phyloP scores from a whole-genome alignment of 2,888 invertebrate species.

The Lordiphosa fenestrarum region DNA sequence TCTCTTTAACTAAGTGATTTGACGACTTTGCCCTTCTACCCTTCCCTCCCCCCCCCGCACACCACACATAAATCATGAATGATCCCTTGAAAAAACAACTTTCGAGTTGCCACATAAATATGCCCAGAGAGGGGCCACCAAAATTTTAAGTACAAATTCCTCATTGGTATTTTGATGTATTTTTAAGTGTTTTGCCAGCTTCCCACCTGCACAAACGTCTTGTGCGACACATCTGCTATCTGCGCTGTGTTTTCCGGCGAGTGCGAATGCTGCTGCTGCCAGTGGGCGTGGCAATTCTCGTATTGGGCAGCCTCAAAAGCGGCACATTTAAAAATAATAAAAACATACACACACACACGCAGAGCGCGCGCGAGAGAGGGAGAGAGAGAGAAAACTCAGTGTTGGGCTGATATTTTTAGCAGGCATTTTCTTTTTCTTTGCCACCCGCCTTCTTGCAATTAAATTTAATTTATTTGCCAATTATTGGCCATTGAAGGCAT shows the following conservation, averaged over 20 bases:
- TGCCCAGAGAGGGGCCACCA: constrained; percentile 1
- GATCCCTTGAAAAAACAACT: constrained; percentile 39
- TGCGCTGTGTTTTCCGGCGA: too few species aligned
- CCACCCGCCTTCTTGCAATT: constrained; percentile 46
- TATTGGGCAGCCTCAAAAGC: constrained; percentile 46
- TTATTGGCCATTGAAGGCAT: constrained; percentile 69
- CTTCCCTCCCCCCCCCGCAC: constrained; percentile 12
- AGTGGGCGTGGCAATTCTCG: constrained; percentile 48
- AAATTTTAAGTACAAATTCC: background rate
- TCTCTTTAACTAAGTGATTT: constrained; percentile 39
- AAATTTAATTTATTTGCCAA: constrained; percentile 72
- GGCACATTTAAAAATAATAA: constrained; percentile 43
- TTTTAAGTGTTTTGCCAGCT: constrained; percentile 62
- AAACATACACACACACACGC: constrained; percentile 3
- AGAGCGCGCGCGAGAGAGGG: background rate
- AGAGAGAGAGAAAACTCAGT: too few species aligned
- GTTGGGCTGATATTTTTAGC: constrained; percentile 61
- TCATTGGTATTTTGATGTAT: constrained; percentile 70
- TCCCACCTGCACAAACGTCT: constrained; percentile 45
- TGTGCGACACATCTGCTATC: constrained; percentile 31
- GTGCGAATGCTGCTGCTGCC: constrained; percentile 12
- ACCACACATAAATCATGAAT: constrained; percentile 34
- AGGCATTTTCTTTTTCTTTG: constrained; percentile 19
- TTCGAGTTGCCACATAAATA: constrained; percentile 29
- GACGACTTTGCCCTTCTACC: too few species aligned